Percentiles rank a stretch among this genome's conserved stretches.
phyloP scores from a whole-genome alignment of 2,888 invertebrate genomes.

The Melipona beecheii region DNA sequence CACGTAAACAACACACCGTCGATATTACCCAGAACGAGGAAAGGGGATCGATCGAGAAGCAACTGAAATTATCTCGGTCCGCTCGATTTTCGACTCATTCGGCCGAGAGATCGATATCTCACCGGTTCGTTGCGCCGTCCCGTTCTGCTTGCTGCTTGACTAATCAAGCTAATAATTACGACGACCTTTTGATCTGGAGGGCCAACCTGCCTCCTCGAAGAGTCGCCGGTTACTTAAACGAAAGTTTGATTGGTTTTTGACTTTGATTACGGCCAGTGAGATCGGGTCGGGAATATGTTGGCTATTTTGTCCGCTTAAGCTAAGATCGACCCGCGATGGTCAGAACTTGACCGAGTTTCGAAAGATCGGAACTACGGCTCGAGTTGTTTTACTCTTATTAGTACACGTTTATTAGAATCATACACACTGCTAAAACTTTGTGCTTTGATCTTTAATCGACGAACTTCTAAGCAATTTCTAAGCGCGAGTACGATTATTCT shows the following conservation, averaged over 20 bases:
- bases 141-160: conserved; percentile 15
- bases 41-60: conserved; percentile 38
- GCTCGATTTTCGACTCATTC: conserved; percentile 33
- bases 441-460: not conserved
- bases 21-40: conserved; percentile 16
- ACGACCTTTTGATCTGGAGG: not conserved
- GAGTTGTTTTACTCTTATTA: not conserved
- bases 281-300: not conserved
- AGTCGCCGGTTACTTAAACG: not conserved
- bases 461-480: not conserved
- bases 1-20: not conserved
- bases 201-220: not conserved
- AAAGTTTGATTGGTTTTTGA: not conserved
- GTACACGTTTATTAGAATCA: not conserved
- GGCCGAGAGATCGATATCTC: not conserved
- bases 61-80: conserved; percentile 10
- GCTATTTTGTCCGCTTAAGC: not conserved
- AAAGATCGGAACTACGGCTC: not conserved
- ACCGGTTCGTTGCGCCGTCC: conserved; percentile 4
- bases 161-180: conserved; percentile 27
- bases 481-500: not conserved
- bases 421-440: not conserved
- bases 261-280: not conserved
- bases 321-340: not conserved
- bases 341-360: not conserved